Percentiles rank a stretch among this genome's conserved stretches.
These are phyloP conservation scores for Holotrichia oblita DNA, from an alignment of 1,140 invertebrate species.

Conservation along the genomic window DNA sequence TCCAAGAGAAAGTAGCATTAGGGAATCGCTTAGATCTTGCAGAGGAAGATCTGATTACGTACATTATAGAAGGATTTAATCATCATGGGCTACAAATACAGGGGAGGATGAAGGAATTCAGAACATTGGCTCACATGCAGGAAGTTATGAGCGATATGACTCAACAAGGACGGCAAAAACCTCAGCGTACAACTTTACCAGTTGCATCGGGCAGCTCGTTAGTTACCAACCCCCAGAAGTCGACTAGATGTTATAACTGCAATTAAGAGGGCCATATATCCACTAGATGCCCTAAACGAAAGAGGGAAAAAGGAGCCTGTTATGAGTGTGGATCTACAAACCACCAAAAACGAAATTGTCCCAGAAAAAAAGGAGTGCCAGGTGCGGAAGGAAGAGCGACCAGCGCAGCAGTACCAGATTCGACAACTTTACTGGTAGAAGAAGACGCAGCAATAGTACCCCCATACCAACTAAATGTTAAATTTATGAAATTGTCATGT, in stretches of 20 bases:
- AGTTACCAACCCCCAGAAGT: neutral
- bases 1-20: neutral
- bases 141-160: slow-evolving; percentile 8
- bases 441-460: neutral
- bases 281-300: neutral
- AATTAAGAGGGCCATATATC: neutral
- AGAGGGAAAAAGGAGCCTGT: neutral
- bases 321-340: neutral
- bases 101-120: slow-evolving; percentile 41
- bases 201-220: neutral
- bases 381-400: neutral
- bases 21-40: neutral
- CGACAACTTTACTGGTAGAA: slow-evolving; percentile 5
- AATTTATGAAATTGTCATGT: slow-evolving; percentile 11
- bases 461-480: neutral
- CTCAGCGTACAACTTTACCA: neutral
- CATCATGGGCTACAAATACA: neutral
- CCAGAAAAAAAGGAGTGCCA: neutral
- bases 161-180: neutral
- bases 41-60: neutral
- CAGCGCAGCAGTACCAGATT: slow-evolving; percentile 1
- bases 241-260: neutral
- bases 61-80: neutral
- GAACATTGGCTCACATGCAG: slow-evolving; percentile 35
- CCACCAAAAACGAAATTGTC: slow-evolving; percentile 3